These are phyloP conservation scores for Oncopeltus fasciatus DNA, from an alignment of 1,140 invertebrate species.

Conservation along the genomic window DNA sequence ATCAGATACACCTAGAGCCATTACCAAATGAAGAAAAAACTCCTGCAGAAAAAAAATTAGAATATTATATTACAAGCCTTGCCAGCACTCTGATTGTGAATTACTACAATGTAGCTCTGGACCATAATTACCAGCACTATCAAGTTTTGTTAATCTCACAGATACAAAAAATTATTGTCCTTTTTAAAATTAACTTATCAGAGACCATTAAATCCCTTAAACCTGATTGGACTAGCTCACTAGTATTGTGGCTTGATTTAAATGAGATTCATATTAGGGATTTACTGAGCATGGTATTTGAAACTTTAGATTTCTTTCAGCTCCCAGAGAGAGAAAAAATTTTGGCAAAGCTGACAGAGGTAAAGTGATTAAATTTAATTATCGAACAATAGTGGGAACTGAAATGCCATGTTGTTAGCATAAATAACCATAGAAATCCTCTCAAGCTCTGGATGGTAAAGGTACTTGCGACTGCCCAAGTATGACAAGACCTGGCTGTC, in stretches of 20 bases:
- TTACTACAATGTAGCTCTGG: background rate
- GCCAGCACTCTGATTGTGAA: background rate
- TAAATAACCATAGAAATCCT: too few relatives aligned
- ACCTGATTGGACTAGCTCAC: background rate
- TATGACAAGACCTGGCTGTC: too few relatives aligned
- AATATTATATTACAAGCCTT: background rate
- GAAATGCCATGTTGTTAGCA: too few relatives aligned
- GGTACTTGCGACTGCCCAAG: too few relatives aligned
- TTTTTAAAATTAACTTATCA: background rate
- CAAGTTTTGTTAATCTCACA: background rate
- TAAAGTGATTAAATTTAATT: too few relatives aligned
- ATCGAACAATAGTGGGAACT: too few relatives aligned
- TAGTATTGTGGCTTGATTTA: constrained; percentile 30
- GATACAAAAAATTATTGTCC: background rate
- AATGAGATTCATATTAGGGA: constrained; percentile 25
- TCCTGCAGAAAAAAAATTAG: background rate
- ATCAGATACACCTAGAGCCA: background rate
- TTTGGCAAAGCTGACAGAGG: constrained; percentile 35
- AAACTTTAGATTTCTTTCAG: background rate
- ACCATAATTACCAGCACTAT: background rate
- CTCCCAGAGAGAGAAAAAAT: constrained; percentile 23
- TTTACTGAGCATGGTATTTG: constrained; percentile 37
- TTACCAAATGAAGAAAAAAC: background rate
- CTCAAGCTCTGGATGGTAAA: too few relatives aligned
- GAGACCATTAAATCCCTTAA: background rate